These are phyloP conservation scores for Fulmarus glacialis DNA, from an alignment of 2,113 vertebrate genomes.

Conservation along the genomic window DNA sequence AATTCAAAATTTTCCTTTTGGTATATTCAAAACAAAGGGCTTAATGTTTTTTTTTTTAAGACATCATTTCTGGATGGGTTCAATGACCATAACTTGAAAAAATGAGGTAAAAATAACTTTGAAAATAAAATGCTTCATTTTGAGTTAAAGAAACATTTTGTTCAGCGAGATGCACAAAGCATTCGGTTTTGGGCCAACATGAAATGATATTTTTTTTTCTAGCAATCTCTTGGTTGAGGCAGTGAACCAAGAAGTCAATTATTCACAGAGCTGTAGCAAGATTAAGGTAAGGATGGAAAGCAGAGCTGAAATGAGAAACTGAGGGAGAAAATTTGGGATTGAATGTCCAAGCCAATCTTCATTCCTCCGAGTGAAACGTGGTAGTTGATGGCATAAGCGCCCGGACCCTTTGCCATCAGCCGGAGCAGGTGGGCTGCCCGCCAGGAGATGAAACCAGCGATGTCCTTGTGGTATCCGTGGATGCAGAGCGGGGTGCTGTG, in stretches of 20 bases:
- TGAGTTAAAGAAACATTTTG: slow-evolving; percentile 59
- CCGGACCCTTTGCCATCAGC: background rate
- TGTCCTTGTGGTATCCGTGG: background rate
- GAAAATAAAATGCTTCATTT: slow-evolving; percentile 28
- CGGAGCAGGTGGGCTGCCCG: accelerated
- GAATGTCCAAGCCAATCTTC: background rate
- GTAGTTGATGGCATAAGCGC: background rate
- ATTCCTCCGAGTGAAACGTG: background rate
- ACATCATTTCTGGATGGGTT: slow-evolving; percentile 9
- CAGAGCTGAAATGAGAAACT: background rate
- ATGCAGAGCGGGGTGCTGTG: background rate
- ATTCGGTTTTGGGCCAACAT: slow-evolving; percentile 20
- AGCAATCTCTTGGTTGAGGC: slow-evolving; percentile 60
- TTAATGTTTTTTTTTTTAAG: background rate
- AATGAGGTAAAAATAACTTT: slow-evolving; percentile 44
- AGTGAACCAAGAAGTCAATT: slow-evolving; percentile 59
- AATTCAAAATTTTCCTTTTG: background rate
- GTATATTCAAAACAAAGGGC: slow-evolving; percentile 21
- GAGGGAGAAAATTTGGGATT: background rate
- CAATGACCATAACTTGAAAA: slow-evolving; percentile 52
- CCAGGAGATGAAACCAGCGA: background rate
- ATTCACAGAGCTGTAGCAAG: slow-evolving; percentile 38
- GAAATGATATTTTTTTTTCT: slow-evolving; percentile 14
- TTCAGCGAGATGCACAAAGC: background rate
- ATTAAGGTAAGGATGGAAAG: slow-evolving; percentile 46